These are phyloP conservation scores for Brachionichthys hirsutus DNA, from an alignment of 2,113 vertebrate species.

Conservation along the genomic window DNA sequence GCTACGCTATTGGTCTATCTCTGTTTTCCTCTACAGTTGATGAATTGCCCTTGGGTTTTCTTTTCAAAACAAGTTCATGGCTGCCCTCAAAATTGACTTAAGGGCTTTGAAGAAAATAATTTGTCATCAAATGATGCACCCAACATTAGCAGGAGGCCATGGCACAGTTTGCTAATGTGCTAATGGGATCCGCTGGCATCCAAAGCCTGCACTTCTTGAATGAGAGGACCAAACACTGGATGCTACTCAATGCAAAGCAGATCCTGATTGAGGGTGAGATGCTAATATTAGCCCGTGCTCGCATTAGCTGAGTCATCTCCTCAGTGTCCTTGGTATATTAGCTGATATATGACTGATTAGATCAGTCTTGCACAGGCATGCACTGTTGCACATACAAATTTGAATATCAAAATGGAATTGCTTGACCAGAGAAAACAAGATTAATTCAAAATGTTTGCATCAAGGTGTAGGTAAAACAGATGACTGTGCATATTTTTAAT, in stretches of 20 bases:
- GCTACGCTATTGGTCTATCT: not conserved
- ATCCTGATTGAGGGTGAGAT: conserved; percentile 41
- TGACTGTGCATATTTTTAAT: conserved; percentile 74
- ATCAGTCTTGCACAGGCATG: conserved; percentile 54
- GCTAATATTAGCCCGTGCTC: conserved; percentile 74
- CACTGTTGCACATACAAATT: conserved; percentile 52
- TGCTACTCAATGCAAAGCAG: conserved; percentile 25
- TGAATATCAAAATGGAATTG: conserved; percentile 79
- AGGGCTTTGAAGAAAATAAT: conserved; percentile 31
- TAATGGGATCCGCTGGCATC: conserved; percentile 59
- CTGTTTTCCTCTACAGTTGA: not conserved
- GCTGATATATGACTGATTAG: conserved; percentile 78
- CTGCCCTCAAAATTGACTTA: conserved; percentile 11
- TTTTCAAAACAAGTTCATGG: too few species aligned
- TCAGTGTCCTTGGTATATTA: conserved; percentile 79
- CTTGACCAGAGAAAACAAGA: conserved; percentile 69
- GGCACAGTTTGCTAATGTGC: conserved; percentile 59
- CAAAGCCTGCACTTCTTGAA: conserved; percentile 51
- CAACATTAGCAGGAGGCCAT: conserved; percentile 62
- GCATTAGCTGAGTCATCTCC: conserved; percentile 79
- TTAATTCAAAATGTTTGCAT: conserved; percentile 71
- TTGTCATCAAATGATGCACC: conserved; percentile 23
- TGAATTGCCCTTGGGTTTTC: too few species aligned
- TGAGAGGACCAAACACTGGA: conserved; percentile 43
- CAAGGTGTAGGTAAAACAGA: conserved; percentile 70